Evolutionary conservation across 2,113 vertebrate genomes (phyloP).

Genomic region (Rhinopomastus cyanomelas): DNA sequence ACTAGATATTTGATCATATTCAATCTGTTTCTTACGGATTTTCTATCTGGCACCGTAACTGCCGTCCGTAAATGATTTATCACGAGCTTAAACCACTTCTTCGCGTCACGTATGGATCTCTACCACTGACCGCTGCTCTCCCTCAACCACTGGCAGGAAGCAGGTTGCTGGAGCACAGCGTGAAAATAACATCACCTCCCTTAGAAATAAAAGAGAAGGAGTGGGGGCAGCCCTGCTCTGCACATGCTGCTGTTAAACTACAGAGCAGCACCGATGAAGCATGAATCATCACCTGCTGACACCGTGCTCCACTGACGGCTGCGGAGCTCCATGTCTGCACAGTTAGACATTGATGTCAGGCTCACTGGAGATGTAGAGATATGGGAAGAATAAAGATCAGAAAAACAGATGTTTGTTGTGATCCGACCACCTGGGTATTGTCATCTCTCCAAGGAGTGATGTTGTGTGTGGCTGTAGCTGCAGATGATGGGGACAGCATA

Average conservation of each 20-base stretch:
- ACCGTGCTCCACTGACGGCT: background rate
- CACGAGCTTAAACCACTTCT: background rate
- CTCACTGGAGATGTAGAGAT: background rate
- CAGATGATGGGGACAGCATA: too few species aligned
- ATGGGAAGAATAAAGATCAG: background rate
- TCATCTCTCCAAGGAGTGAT: background rate
- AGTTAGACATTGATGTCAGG: background rate
- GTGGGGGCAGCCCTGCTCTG: background rate
- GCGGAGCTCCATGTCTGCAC: background rate
- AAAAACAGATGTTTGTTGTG: background rate
- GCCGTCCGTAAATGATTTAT: background rate
- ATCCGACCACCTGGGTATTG: background rate
- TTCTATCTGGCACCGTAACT: background rate
- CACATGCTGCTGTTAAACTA: conserved; percentile 8
- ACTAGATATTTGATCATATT: background rate
- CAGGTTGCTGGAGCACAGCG: background rate
- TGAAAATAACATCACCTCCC: background rate
- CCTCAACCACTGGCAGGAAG: background rate
- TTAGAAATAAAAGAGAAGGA: background rate
- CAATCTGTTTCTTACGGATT: background rate
- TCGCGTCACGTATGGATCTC: background rate
- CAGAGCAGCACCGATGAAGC: background rate
- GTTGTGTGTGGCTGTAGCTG: background rate
- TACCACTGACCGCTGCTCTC: background rate
- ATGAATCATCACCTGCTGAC: conserved; percentile 29